These are phyloP conservation scores for Condylostylus longicornis DNA, from an alignment of 1,140 invertebrate species.

Conservation along the genomic window DNA sequence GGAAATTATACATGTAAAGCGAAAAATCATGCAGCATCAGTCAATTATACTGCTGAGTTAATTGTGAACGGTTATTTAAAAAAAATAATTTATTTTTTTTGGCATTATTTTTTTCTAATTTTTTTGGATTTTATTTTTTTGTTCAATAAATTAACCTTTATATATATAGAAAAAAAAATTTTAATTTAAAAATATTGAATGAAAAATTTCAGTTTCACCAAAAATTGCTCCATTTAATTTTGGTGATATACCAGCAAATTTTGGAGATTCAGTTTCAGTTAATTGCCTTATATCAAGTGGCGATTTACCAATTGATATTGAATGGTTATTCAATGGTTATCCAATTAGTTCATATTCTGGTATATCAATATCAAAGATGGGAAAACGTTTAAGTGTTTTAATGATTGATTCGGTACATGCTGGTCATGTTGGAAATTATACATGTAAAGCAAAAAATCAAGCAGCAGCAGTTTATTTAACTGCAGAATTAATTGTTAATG, in stretches of 20 bases:
- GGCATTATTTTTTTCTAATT: not conserved
- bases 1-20: constrained; percentile 51
- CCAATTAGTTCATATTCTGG: constrained; percentile 39
- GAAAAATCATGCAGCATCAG: constrained; percentile 47
- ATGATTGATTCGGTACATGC: constrained; percentile 42
- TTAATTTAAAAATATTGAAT: no score
- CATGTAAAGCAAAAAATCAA: constrained; percentile 43
- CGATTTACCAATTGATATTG: constrained; percentile 50
- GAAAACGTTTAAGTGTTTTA: constrained; percentile 36
- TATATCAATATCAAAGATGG: constrained; percentile 32
- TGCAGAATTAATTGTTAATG: constrained; percentile 41
- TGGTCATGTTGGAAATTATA: constrained; percentile 48
- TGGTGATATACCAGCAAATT: constrained; percentile 49
- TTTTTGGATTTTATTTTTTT: not conserved
- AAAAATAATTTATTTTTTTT: constrained; percentile 9
- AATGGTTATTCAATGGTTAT: constrained; percentile 49
- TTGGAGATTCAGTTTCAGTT: constrained; percentile 50
- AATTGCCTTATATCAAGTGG: constrained; percentile 53
- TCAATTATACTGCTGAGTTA: constrained; percentile 23
- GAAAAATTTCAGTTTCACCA: constrained; percentile 37
- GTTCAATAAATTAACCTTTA: not conserved
- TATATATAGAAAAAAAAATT: no score
- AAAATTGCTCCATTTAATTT: constrained; percentile 52
- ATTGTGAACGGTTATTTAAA: constrained; percentile 25
- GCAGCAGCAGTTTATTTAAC: constrained; percentile 40